These are phyloP conservation scores for Trididemnum clinides DNA, from an alignment of 23 tunicate genomes.

Conservation along the genomic window DNA sequence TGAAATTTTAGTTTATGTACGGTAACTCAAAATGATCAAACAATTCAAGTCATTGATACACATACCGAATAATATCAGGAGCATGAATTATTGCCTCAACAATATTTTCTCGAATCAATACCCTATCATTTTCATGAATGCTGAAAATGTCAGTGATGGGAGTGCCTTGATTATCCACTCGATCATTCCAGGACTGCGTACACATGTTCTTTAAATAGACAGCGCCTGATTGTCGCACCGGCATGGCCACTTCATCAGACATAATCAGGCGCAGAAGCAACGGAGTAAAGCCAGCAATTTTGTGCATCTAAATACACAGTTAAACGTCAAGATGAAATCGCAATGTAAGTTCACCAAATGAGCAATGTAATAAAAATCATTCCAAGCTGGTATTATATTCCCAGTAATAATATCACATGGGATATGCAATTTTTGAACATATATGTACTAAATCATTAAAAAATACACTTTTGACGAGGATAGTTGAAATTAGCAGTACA, in stretches of 20 bases:
- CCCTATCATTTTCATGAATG: constrained; percentile 95
- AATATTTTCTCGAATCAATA: constrained; percentile 81
- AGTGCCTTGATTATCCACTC: constrained; percentile 57
- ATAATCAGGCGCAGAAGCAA: constrained; percentile 82
- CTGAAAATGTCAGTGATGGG: constrained; percentile 60
- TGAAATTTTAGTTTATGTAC: too few relatives aligned
- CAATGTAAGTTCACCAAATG: too few relatives aligned
- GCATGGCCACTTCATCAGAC: constrained; percentile 80
- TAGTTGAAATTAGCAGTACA: too few relatives aligned
- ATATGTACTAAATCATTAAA: too few relatives aligned
- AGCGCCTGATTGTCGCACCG: constrained; percentile 95
- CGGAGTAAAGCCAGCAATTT: constrained; percentile 86
- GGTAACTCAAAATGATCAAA: not conserved
- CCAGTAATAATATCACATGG: too few relatives aligned
- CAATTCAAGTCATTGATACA: not conserved
- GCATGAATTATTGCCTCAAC: constrained; percentile 96
- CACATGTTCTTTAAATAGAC: constrained; percentile 93
- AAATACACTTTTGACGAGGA: too few relatives aligned
- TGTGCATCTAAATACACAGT: constrained; percentile 90
- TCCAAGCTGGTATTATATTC: too few relatives aligned
- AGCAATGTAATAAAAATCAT: too few relatives aligned
- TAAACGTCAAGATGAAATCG: too few relatives aligned
- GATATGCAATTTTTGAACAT: too few relatives aligned
- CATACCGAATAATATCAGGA: constrained; percentile 86
- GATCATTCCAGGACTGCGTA: constrained; percentile 73